Percentiles rank a stretch among this genome's conserved stretches.
These are phyloP conservation scores for Scaptomyza graminum DNA, from an alignment of 1,140 invertebrate genomes.

Conservation along the genomic window DNA sequence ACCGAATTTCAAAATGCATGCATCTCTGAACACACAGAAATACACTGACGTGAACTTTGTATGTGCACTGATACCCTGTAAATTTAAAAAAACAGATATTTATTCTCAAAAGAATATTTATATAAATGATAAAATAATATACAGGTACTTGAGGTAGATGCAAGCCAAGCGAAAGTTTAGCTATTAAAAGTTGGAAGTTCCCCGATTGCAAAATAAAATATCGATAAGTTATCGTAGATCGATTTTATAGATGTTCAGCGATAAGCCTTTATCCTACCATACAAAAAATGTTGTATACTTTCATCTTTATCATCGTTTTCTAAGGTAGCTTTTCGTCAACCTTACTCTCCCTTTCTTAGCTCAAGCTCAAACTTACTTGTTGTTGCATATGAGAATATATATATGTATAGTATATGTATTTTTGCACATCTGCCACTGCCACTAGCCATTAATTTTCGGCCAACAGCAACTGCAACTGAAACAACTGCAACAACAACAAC, in stretches of 20 bases:
- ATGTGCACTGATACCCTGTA: background rate
- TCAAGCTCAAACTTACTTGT: background rate
- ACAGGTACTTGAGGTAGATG: too few species aligned
- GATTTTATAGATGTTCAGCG: too few species aligned
- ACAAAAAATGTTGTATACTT: too few species aligned
- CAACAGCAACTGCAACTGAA: slow-evolving; percentile 43
- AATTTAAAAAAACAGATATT: background rate
- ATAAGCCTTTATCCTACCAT: too few species aligned
- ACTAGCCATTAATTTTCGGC: slow-evolving; percentile 77
- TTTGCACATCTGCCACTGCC: slow-evolving; percentile 67
- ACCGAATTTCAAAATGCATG: slow-evolving; percentile 9
- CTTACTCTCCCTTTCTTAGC: background rate
- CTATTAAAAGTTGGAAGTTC: too few species aligned
- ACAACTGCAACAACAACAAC: slow-evolving; percentile 42
- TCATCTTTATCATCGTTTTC: background rate
- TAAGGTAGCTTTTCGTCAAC: background rate
- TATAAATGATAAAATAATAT: too few species aligned
- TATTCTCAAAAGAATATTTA: too few species aligned
- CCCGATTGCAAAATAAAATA: too few species aligned
- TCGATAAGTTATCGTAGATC: too few species aligned
- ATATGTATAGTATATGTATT: slow-evolving; percentile 46
- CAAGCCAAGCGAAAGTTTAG: too few species aligned
- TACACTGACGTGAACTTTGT: background rate
- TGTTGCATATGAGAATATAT: slow-evolving; percentile 18
- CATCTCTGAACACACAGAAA: slow-evolving; percentile 3